Conservation (phyloP, 2,888 invertebrate species). For the Holacanthella duospinosa region DNA sequence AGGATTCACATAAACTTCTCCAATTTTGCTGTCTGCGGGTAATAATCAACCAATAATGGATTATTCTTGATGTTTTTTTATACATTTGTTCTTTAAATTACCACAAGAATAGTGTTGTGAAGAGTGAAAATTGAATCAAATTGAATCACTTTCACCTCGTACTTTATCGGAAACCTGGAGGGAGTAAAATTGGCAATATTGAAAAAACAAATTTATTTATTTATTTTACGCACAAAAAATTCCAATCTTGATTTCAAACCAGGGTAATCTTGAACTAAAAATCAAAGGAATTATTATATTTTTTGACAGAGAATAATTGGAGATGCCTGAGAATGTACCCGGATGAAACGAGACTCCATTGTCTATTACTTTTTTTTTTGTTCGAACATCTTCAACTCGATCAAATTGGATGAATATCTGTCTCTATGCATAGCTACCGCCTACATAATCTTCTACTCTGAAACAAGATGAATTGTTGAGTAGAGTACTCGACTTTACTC, state of each 20-base stretch:
- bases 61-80: too few relatives aligned
- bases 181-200: too few relatives aligned
- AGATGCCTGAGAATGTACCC: background rate
- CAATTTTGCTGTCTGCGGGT: too few relatives aligned
- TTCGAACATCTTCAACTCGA: background rate
- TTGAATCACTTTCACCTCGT: too few relatives aligned
- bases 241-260: background rate
- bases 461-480: background rate
- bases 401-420: conserved; percentile 1
- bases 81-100: too few relatives aligned
- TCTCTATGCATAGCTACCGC: background rate
- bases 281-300: background rate
- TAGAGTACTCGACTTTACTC: conserved; percentile 7
- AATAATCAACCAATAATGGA: too few relatives aligned
- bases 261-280: background rate
- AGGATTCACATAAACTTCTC: too few relatives aligned
- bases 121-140: too few relatives aligned
- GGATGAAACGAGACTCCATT: background rate
- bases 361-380: background rate
- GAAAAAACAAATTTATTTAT: too few relatives aligned
- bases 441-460: background rate
- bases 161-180: too few relatives aligned
- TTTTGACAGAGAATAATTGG: background rate
- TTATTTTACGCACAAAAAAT: too few relatives aligned
- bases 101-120: too few relatives aligned